Base-by-base conservation (phyloP, 2,888 invertebrate genomes). In the Agonopterix subpropinquella region DNA sequence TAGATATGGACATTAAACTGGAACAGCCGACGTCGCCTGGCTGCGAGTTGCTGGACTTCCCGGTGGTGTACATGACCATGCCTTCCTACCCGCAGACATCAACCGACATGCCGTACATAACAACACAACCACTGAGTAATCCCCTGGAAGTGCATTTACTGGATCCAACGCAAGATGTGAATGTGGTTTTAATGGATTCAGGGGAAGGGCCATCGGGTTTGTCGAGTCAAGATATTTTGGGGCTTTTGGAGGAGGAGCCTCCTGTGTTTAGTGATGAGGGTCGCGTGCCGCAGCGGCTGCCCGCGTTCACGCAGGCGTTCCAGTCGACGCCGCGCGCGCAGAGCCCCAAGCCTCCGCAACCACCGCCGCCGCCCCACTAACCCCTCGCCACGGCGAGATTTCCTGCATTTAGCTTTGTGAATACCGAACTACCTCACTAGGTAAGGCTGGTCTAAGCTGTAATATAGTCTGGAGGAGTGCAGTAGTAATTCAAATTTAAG, bases 371-470 rank as follows among this genome's bases (percentile, higher is more conserved):
- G 53, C 86, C 87, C 8, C 85, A 83, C 70, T 86, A 83, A 68
- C 66, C 59, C 57, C 44, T 35, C 59, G 54, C 47, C 53, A 56
- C 53, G 57, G 64, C 57, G 65, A 65, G 65, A 69, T 64, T 39
- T 67, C 64, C 72, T 76, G 83, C 83, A 83, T 85, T 86, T 86
- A 81, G 78, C 80, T 78, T 78, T 67, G 73, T 75, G 67, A 67
- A 76, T 67, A 77, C 74, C 70, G 62, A 78, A 73, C 85, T 88
- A 88, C 88, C 88, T 88, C 87, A 86, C 62, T 86, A 86, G 80
- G 85, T 85, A 87, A 86, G 74, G 72, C 80, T 77, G 77, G 73
- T 71, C 70, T 83, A 79, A 81, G 80, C 79, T 83, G 80, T 85
- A 80, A 72, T 47, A 49, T 82, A 83, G 79, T 82, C 72, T 64